A percentile compares a stretch with the other conserved stretches of the same genome.
phyloP scores from a whole-genome alignment of 2,888 invertebrate species.

The Xestia c-nigrum region DNA sequence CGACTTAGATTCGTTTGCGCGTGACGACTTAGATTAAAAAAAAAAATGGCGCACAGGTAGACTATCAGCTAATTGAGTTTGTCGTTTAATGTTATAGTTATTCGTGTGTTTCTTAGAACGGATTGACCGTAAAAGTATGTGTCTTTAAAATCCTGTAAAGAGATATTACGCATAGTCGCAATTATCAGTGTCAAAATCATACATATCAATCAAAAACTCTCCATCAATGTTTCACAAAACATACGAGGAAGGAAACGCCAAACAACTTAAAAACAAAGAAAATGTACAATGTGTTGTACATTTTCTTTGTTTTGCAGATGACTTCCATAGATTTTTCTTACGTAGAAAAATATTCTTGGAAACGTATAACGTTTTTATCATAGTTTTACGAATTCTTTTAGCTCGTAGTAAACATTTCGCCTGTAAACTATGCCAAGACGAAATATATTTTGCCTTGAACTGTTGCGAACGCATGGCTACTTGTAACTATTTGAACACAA shows the following conservation, averaged over 20 bases:
- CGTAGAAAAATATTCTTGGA: constrained; percentile 21
- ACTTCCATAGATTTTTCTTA: constrained; percentile 5
- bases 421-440: constrained; percentile 31
- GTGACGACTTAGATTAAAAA: too few species aligned
- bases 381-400: constrained; percentile 36
- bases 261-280: constrained; percentile 13
- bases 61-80: not conserved
- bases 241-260: constrained; percentile 11
- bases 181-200: not conserved
- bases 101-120: not conserved
- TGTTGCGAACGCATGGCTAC: constrained; percentile 19
- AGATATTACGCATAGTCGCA: not conserved
- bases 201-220: not conserved
- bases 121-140: not conserved
- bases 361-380: constrained; percentile 38
- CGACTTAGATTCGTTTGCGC: too few species aligned
- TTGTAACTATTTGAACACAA: constrained; percentile 21
- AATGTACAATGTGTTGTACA: constrained; percentile 15
- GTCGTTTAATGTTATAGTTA: not conserved
- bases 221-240: not conserved
- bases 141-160: not conserved
- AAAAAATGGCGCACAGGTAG: not conserved
- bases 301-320: too few species aligned
- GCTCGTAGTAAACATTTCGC: constrained; percentile 53
- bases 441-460: constrained; percentile 50